These are phyloP conservation scores for Cochlearius cochlearius DNA, from an alignment of 2,113 vertebrate species.

Conservation along the genomic window DNA sequence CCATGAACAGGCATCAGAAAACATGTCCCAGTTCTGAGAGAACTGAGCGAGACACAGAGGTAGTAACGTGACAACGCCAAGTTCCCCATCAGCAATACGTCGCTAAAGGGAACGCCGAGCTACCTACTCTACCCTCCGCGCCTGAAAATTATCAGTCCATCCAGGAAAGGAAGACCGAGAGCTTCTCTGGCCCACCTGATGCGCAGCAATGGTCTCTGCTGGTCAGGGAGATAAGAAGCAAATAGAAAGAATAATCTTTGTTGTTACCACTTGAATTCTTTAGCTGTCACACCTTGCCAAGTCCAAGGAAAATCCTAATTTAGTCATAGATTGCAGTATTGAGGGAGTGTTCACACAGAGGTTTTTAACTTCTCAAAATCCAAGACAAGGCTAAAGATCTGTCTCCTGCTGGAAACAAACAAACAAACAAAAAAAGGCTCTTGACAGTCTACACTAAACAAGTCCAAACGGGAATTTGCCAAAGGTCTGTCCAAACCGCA, in stretches of 20 bases:
- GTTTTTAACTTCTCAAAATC: background rate
- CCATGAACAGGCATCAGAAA: background rate
- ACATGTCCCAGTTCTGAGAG: background rate
- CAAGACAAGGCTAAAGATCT: rapidly evolving
- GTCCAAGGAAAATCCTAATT: background rate
- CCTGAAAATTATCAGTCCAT: background rate
- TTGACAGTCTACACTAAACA: background rate
- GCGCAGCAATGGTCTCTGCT: background rate
- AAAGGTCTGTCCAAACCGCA: background rate
- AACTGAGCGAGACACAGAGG: background rate
- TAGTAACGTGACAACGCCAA: rapidly evolving
- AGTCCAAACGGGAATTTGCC: background rate
- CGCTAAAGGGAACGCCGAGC: rapidly evolving
- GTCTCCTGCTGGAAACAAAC: background rate
- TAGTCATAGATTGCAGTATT: rapidly evolving
- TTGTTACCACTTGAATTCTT: background rate
- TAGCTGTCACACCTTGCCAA: background rate
- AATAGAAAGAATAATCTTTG: background rate
- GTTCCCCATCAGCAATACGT: background rate
- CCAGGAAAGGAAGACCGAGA: background rate
- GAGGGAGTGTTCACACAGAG: background rate
- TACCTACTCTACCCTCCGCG: background rate
- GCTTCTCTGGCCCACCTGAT: background rate
- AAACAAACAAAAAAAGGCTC: background rate
- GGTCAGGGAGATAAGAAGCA: background rate